These are phyloP conservation scores for Odocoileus virginianus DNA, from an alignment of 2,113 vertebrate genomes.

Conservation along the genomic window DNA sequence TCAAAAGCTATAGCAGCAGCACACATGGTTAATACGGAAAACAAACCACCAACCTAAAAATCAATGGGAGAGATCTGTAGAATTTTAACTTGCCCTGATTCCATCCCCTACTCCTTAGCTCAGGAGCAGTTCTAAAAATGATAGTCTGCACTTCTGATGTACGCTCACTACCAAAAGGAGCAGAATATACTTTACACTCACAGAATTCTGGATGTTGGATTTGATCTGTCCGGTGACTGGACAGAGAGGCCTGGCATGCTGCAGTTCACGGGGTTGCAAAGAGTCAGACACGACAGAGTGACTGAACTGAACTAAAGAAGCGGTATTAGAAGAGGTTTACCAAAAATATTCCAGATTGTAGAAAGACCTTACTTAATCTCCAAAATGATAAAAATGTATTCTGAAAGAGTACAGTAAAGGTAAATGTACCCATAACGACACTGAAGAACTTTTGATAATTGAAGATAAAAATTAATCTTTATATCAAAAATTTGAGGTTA, in stretches of 20 bases:
- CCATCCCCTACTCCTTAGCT: background rate
- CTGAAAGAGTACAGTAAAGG: background rate
- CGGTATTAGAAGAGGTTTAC: background rate
- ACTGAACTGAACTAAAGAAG: background rate
- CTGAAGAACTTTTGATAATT: background rate
- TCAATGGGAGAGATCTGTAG: background rate
- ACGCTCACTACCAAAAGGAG: background rate
- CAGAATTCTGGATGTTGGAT: background rate
- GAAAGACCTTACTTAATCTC: background rate
- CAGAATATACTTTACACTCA: background rate
- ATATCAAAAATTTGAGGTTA: background rate
- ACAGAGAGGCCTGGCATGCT: background rate
- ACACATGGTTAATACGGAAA: background rate
- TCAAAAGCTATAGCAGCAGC: background rate
- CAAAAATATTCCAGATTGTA: background rate
- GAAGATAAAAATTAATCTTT: background rate
- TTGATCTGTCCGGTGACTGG: background rate
- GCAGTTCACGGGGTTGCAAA: fast-evolving
- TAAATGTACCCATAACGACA: background rate
- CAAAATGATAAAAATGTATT: background rate
- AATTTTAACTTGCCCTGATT: background rate
- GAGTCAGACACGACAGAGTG: background rate
- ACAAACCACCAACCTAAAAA: background rate
- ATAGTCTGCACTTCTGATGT: background rate
- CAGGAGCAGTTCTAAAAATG: background rate